A percentile compares a stretch with the other conserved stretches of the same genome.
These are phyloP conservation scores for Pterobdella sp. DNA, from an alignment of 2,888 invertebrate genomes.

Conservation along the genomic window DNA sequence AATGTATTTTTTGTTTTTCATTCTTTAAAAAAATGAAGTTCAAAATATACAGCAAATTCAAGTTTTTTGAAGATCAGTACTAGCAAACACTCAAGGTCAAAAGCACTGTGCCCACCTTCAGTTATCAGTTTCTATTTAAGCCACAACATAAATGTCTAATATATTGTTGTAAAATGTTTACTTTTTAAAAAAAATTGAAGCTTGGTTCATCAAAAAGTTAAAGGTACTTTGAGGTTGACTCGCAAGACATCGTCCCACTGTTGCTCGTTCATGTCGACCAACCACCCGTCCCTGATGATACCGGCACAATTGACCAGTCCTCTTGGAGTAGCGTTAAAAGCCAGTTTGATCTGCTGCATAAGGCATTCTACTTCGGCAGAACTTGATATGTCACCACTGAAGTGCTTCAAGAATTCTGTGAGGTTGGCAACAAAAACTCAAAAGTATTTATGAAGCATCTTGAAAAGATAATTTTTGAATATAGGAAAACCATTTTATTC, in stretches of 20 bases:
- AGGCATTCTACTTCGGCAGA: not conserved
- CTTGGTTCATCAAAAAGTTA: not conserved
- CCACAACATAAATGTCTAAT: too few relatives aligned
- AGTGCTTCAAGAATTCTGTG: conserved; percentile 3
- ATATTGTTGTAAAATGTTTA: not conserved
- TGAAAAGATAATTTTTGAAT: too few relatives aligned
- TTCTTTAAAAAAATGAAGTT: too few relatives aligned
- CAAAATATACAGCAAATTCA: too few relatives aligned
- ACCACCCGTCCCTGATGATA: not conserved
- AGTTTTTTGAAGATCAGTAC: too few relatives aligned
- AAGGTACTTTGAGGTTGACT: conserved; percentile 16
- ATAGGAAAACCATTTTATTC: too few relatives aligned
- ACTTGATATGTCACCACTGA: not conserved
- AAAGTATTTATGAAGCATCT: too few relatives aligned
- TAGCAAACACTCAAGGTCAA: too few relatives aligned
- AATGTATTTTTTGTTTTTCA: too few relatives aligned
- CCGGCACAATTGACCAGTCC: conserved; percentile 15
- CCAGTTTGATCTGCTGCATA: not conserved
- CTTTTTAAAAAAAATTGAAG: not conserved
- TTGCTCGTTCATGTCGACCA: conserved; percentile 12
- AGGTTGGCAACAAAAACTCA: too few relatives aligned
- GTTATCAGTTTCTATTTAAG: too few relatives aligned
- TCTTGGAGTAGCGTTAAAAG: not conserved
- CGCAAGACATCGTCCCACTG: conserved; percentile 16
- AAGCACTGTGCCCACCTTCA: too few relatives aligned